phyloP scores from a whole-genome alignment of 2,113 vertebrate genomes.

The Murina feae region DNA sequence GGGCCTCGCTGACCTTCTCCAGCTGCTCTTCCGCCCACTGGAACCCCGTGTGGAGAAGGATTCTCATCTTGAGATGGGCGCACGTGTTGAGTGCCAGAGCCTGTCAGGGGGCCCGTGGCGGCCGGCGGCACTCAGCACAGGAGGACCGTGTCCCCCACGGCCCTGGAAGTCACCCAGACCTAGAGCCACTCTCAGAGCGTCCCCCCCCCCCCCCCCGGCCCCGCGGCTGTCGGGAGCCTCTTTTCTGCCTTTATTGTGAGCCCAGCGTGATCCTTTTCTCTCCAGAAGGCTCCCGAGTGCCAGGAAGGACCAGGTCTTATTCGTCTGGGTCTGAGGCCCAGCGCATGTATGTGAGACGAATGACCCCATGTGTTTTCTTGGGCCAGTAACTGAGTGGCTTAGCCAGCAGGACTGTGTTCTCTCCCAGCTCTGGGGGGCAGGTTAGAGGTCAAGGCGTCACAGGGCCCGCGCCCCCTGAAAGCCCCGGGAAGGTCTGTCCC shows the following conservation, averaged over 20 bases:
- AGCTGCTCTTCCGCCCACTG: background rate
- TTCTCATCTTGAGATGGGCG: background rate
- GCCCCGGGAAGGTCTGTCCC: background rate
- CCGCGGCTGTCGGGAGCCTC: background rate
- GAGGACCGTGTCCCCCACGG: background rate
- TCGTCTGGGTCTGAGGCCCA: background rate
- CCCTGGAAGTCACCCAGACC: no score
- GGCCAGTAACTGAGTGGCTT: background rate
- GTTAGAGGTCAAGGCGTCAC: background rate
- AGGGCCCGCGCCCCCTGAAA: background rate
- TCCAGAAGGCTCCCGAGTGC: background rate
- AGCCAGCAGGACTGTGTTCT: background rate
- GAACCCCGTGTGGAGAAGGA: background rate
- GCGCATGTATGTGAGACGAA: background rate
- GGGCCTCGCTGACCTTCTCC: fast-evolving
- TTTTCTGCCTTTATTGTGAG: background rate
- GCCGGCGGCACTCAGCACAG: fast-evolving
- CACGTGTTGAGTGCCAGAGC: background rate
- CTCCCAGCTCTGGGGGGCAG: background rate
- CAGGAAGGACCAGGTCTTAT: background rate
- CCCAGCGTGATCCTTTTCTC: background rate
- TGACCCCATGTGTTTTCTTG: background rate
- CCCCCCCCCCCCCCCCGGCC: no score
- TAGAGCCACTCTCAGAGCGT: background rate
- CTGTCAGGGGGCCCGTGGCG: fast-evolving